A percentile compares a stretch with the other conserved stretches of the same genome.
Evolutionary conservation across 2,113 vertebrate species (phyloP).

Genomic region (Eclectus roratus): DNA sequence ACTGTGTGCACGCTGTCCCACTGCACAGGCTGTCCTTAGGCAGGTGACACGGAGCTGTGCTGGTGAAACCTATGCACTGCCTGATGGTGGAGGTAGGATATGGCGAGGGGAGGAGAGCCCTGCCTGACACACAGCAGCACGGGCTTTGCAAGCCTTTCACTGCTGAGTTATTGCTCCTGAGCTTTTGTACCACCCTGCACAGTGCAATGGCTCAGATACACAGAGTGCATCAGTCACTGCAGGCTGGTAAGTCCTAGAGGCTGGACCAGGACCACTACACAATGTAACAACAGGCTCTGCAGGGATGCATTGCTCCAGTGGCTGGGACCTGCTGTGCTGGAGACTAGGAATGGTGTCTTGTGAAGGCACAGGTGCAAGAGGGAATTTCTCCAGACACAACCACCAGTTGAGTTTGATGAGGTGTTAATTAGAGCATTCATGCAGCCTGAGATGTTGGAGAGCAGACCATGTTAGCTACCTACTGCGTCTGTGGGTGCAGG

Average conservation of each 20-base stretch:
- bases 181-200: neutral
- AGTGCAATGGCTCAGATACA: neutral
- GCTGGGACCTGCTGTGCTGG: neutral
- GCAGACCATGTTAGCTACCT: constrained; percentile 40
- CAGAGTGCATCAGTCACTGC: neutral
- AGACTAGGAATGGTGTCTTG: neutral
- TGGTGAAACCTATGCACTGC: neutral
- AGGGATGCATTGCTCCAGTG: neutral
- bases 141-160: neutral
- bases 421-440: constrained; percentile 71
- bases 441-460: constrained; percentile 51
- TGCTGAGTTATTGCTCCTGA: neutral
- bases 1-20: accelerated
- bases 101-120: neutral
- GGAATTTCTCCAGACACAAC: constrained; percentile 52
- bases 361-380: constrained; percentile 53
- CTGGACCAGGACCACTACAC: neutral
- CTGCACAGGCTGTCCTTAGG: neutral
- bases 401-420: constrained; percentile 62
- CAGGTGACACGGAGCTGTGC: neutral
- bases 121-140: neutral
- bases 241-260: neutral
- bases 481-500: neutral
- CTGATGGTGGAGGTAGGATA: neutral
- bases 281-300: neutral